Conservation (phyloP, 2,797 vertebrate genomes). For the Chaetophractus vellerosus region DNA sequence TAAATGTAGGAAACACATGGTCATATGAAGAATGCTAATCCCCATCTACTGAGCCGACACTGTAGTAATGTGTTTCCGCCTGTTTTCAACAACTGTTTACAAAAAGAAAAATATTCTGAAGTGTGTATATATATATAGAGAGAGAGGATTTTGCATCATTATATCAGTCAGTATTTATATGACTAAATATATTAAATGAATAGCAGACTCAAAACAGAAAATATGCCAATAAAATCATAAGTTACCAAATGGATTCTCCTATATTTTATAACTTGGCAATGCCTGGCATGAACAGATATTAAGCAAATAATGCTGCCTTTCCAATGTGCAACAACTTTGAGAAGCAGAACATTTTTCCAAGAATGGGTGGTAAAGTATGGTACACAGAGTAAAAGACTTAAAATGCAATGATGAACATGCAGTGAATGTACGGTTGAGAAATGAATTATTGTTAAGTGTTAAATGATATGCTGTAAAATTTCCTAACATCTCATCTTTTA, state of each 20-base stretch:
- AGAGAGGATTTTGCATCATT: neutral
- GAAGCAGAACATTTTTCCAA: slow-evolving; percentile 50
- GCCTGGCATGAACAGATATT: neutral
- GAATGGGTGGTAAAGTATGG: neutral
- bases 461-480: neutral
- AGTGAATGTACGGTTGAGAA: neutral
- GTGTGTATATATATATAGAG: neutral
- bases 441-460: neutral
- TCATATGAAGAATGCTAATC: slow-evolving; percentile 27
- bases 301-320: neutral
- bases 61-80: neutral
- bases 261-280: neutral
- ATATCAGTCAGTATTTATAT: slow-evolving; percentile 12
- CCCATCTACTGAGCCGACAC: neutral
- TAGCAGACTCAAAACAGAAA: neutral
- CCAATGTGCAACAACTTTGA: neutral
- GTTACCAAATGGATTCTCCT: neutral
- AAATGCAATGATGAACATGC: neutral
- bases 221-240: neutral
- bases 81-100: neutral
- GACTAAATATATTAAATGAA: slow-evolving; percentile 43
- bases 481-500: neutral
- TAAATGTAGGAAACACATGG: slow-evolving; percentile 43
- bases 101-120: slow-evolving; percentile 20
- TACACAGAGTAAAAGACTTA: neutral